These are phyloP conservation scores for Seriola rivoliana DNA, from an alignment of 2,113 vertebrate species.

Conservation along the genomic window DNA sequence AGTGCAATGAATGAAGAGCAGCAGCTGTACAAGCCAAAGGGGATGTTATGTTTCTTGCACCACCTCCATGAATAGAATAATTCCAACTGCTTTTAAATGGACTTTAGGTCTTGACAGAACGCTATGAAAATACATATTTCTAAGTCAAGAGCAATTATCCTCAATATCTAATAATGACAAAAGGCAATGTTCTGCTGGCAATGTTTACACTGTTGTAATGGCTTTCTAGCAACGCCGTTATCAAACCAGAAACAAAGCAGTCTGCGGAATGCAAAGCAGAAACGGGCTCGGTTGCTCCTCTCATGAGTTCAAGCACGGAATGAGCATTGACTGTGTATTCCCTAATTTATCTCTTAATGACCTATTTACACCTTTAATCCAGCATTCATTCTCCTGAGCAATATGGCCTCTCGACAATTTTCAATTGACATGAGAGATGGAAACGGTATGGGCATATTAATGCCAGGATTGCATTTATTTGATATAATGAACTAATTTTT, in stretches of 20 bases:
- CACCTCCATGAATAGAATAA: constrained; percentile 38
- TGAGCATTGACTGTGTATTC: constrained; percentile 49
- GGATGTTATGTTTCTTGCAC: not conserved
- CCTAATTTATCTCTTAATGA: constrained; percentile 72
- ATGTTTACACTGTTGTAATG: constrained; percentile 63
- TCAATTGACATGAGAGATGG: constrained; percentile 19
- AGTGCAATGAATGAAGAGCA: not conserved
- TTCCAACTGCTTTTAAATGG: constrained; percentile 31
- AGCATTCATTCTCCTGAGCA: constrained; percentile 39
- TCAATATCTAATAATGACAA: constrained; percentile 64
- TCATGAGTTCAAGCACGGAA: constrained; percentile 52
- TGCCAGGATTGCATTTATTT: constrained; percentile 37
- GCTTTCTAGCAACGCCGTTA: constrained; percentile 50
- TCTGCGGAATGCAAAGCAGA: constrained; percentile 50
- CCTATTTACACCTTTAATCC: constrained; percentile 76
- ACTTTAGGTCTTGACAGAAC: constrained; percentile 34
- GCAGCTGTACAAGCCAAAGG: not conserved
- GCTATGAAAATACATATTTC: constrained; percentile 58
- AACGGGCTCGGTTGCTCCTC: constrained; percentile 32
- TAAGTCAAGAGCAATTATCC: constrained; percentile 60
- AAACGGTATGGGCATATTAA: constrained; percentile 33
- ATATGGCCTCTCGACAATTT: constrained; percentile 20
- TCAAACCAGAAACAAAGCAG: constrained; percentile 40
- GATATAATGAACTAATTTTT: constrained; percentile 42
- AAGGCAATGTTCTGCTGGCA: constrained; percentile 39